phyloP scores from a whole-genome alignment of 2,888 invertebrate genomes.

The Scrobipalpa costella region DNA sequence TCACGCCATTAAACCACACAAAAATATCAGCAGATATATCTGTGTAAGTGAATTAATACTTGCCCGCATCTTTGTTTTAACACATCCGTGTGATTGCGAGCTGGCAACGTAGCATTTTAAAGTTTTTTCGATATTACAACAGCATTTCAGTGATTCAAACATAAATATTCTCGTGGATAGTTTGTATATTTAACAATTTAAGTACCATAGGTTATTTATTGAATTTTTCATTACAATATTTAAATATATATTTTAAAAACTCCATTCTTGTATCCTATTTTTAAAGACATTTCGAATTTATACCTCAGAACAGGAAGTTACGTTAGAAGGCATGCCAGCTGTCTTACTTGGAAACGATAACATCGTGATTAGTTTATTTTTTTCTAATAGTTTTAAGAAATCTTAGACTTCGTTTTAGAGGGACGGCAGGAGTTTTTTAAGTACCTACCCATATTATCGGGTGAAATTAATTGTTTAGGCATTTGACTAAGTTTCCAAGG shows the following conservation, averaged over 20 bases:
- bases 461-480: too few relatives aligned
- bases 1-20: slow-evolving; percentile 74
- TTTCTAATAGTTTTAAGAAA: background rate
- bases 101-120: slow-evolving; percentile 7
- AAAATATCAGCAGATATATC: slow-evolving; percentile 78
- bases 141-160: background rate
- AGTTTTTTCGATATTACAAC: background rate
- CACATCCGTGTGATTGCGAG: background rate
- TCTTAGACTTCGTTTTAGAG: too few relatives aligned
- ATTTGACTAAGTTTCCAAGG: too few relatives aligned
- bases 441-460: too few relatives aligned
- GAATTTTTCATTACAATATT: too few relatives aligned
- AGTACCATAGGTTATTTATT: too few relatives aligned
- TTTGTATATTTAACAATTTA: too few relatives aligned
- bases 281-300: background rate
- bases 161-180: background rate
- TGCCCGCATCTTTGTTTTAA: slow-evolving; percentile 42
- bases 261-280: too few relatives aligned
- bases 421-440: too few relatives aligned
- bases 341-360: background rate
- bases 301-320: background rate
- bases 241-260: too few relatives aligned
- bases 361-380: background rate
- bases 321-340: background rate
- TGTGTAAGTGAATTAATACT: slow-evolving; percentile 69